Base-by-base conservation (phyloP, 2,113 vertebrate genomes). In the Microtus pennsylvanicus region DNA sequence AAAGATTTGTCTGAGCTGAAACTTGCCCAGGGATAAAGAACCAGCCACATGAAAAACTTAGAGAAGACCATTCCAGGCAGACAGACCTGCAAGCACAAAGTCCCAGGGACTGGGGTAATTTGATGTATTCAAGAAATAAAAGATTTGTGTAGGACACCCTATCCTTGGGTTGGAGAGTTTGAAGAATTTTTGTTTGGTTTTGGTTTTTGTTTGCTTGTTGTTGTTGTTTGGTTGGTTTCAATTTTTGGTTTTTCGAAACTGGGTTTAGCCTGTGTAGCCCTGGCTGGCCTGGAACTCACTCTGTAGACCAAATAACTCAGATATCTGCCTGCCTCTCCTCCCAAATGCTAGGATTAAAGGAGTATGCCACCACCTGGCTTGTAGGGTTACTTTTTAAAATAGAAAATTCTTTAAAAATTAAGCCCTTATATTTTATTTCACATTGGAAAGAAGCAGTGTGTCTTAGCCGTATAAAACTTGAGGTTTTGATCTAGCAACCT, bases 1-100 rank as follows among this genome's bases (percentile, higher is more conserved):
- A 91, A 69, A 61, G n/a, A 1, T 22, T 5, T 0, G 16, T 24
- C n/a, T 45, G 38, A 85, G 35, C 72, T 63, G 42, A 91, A 19
- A 17, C 22, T 38, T 55, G 9, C 24, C 50, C 45, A 4, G 24
- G 21, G 17, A 55, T 26, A 47, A 61, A 78, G 67, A 82, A 35
- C 35, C 24, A 61, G 22, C 10, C 17, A 9, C 0, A 6, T 4
- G 3, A 58, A 38, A 45, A 47, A 33, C 26, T 30, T 17, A 58
- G 81, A 19, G n/a, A 90, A 42, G 26, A 21, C 3, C 5, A 28
- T 58, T 61, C 7, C 7, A 89, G 17, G 65, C 50, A 52, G 42
- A 70, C 33, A 2, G 19, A 5, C 10, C 47, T 50, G 1, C 2
- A 35, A 35, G 4, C 0, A 0, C 11, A 11, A 45, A 92, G 26